phyloP scores from a whole-genome alignment of 2,113 vertebrate species.

The Campylomormyrus tamandua region DNA sequence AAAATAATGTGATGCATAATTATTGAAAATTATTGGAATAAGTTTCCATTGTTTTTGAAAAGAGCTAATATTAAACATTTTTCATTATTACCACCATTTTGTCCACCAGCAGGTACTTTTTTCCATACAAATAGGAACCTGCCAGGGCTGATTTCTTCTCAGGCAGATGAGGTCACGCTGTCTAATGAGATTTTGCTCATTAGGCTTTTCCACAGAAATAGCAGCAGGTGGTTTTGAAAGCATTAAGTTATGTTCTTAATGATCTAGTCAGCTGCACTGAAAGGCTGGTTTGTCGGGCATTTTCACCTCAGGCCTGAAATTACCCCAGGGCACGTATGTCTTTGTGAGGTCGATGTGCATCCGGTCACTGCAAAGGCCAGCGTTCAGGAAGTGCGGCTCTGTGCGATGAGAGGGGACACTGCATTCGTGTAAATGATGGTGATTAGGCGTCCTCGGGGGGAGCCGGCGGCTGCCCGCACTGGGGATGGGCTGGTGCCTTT shows the following conservation, averaged over 20 bases:
- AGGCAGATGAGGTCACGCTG: background rate
- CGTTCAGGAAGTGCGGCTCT: background rate
- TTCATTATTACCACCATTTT: conserved; percentile 29
- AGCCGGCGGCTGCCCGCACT: background rate
- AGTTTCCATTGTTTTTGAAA: conserved; percentile 4
- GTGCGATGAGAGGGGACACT: background rate
- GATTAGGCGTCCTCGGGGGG: background rate
- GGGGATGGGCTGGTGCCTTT: background rate
- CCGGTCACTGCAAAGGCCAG: background rate
- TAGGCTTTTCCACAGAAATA: background rate
- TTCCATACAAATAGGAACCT: background rate
- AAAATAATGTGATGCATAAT: conserved; percentile 6
- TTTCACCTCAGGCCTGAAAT: background rate
- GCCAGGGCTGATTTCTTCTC: background rate
- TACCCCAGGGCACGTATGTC: background rate
- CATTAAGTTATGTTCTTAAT: background rate
- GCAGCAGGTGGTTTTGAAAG: background rate
- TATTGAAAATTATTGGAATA: conserved; percentile 4
- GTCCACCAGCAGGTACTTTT: background rate
- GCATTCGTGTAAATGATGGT: background rate
- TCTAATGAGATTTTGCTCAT: background rate
- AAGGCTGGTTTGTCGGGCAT: background rate
- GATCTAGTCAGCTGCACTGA: background rate
- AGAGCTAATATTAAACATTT: conserved; percentile 34
- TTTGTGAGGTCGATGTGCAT: too few species aligned